Evolutionary conservation across 1,140 invertebrate genomes (phyloP).

Genomic region (Drosophila pseudoananassae): DNA sequence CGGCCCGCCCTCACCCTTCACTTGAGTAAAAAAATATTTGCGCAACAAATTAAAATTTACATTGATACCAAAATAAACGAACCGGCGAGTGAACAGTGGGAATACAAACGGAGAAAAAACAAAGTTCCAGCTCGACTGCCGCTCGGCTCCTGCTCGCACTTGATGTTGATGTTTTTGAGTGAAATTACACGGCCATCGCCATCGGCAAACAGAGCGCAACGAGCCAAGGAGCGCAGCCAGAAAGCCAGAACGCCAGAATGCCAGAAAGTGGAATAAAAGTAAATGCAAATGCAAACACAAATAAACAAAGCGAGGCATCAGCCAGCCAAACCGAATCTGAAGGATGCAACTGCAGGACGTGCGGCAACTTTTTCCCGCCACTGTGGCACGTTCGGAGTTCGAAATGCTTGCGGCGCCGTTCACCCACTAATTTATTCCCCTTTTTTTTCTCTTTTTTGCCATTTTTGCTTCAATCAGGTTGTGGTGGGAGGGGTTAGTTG

Average conservation of each 20-base stretch:
- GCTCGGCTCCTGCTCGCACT: constrained; percentile 5
- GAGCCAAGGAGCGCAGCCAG: constrained; percentile 18
- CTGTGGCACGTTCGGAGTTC: constrained; percentile 44
- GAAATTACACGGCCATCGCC: constrained; percentile 72
- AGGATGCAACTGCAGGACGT: constrained; percentile 54
- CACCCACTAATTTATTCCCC: constrained; percentile 36
- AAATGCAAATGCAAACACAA: constrained; percentile 65
- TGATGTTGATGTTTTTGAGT: constrained; percentile 64
- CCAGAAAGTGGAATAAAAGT: constrained; percentile 64
- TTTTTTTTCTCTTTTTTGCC: background rate
- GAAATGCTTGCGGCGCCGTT: constrained; percentile 35
- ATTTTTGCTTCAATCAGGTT: constrained; percentile 31
- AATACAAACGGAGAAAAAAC: constrained; percentile 17
- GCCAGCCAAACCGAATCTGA: constrained; percentile 16
- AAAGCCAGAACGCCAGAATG: constrained; percentile 37
- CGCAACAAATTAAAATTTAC: constrained; percentile 81
- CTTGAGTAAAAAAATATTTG: constrained; percentile 66
- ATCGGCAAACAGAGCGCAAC: constrained; percentile 63
- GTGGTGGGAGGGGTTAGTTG: constrained; percentile 3
- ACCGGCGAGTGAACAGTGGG: constrained; percentile 16
- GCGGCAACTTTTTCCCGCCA: constrained; percentile 34
- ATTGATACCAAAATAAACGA: constrained; percentile 68
- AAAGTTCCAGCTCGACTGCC: constrained; percentile 19
- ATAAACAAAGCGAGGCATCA: constrained; percentile 49
- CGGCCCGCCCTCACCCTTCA: constrained; percentile 8